These are phyloP conservation scores for Ruditapes philippinarum DNA, from an alignment of 1,140 invertebrate genomes.

Conservation along the genomic window DNA sequence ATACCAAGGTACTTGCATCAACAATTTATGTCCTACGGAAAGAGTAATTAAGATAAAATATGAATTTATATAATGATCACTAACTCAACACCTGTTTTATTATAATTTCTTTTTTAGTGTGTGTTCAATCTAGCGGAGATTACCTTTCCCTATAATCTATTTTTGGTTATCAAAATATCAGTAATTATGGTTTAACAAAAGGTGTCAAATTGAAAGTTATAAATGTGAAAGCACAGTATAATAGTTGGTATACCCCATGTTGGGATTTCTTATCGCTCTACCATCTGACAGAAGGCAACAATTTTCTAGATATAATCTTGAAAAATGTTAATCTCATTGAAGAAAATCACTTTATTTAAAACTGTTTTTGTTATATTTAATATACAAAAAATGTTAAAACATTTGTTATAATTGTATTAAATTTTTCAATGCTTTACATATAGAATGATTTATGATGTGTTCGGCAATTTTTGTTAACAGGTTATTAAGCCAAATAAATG, in stretches of 20 bases:
- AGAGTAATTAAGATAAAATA: too few relatives aligned
- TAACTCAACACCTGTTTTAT: constrained; percentile 38
- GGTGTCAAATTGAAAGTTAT: constrained; percentile 7
- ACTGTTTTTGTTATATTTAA: too few relatives aligned
- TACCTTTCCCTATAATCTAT: not conserved
- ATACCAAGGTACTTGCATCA: too few relatives aligned
- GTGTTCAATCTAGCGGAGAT: not conserved
- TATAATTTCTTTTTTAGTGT: not conserved
- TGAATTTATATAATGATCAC: not conserved
- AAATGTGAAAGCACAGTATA: not conserved
- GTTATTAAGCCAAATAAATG: too few relatives aligned
- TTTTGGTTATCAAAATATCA: not conserved
- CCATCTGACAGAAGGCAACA: not conserved
- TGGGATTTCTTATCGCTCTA: not conserved
- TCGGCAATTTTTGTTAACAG: too few relatives aligned
- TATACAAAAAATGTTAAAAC: too few relatives aligned
- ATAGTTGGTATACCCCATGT: not conserved
- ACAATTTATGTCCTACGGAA: too few relatives aligned
- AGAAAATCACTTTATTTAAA: too few relatives aligned
- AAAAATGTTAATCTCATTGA: too few relatives aligned
- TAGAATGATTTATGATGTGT: too few relatives aligned
- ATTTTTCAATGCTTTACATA: too few relatives aligned
- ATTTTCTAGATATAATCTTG: not conserved
- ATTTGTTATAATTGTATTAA: too few relatives aligned
- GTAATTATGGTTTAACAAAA: constrained; percentile 2